Base-by-base conservation (phyloP, 2,888 invertebrate genomes). In the Xiphydria camelus region DNA sequence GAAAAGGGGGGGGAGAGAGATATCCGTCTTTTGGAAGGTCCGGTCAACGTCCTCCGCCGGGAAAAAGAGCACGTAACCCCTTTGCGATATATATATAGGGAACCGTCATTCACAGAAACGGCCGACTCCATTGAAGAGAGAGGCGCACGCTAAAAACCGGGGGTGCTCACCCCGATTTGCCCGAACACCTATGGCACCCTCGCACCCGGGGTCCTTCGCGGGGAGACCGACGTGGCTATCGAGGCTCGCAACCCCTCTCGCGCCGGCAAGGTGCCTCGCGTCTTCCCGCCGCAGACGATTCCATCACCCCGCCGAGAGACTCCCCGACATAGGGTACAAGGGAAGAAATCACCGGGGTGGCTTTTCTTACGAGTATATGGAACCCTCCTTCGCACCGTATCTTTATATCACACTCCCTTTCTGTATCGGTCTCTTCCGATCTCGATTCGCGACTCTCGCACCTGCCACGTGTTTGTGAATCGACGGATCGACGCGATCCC, bases 31-130 rank as follows among this genome's bases (percentile, higher is more conserved):
- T n/a, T n/a, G n/a, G n/a, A n/a, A n/a, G n/a, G n/a, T n/a, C n/a
- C n/a, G n/a, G n/a, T n/a, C n/a, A n/a, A n/a, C n/a, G n/a, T n/a
- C n/a, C n/a, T n/a, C n/a, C n/a, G n/a, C n/a, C n/a, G n/a, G n/a
- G 39, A 63, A 67, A 72, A 68, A 70, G 71, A 71, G 67, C 71
- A 70, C 68, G 68, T 67, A 68, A 68, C 68, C 71, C 66, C 66
- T 67, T 65, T 46, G 40, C 43, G 47, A 29, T 29, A n/a, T n/a
- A n/a, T n/a, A n/a, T n/a, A 36, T 36, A 32, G 40, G 38, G 46
- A 49, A 57, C 54, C 49, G 43, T 29, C 37, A 39, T 29, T 12
- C 33, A 33, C 15, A 33, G n/a, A 45, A 55, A 51, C 48, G 51
- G 23, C 22, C 62, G 62, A 60, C 69, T 68, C 62, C 66, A 73